phyloP scores from a whole-genome alignment of 2,797 vertebrate species.

The Otolemur crassicaudatus region DNA sequence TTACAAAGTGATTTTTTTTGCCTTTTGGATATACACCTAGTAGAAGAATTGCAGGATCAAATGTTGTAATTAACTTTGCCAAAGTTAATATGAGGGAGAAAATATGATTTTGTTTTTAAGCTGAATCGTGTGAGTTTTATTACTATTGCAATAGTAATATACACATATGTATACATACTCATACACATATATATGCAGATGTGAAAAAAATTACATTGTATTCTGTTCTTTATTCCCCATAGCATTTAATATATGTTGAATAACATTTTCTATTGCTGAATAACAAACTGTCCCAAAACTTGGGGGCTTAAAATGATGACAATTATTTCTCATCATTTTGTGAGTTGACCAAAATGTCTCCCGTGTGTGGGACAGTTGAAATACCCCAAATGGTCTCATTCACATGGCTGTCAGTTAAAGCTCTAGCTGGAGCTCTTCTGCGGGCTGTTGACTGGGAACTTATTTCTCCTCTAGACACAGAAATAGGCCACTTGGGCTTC shows the following conservation, averaged over 20 bases:
- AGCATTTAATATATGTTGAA: not conserved
- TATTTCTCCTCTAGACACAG: not conserved
- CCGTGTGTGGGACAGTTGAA: not conserved
- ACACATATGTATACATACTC: not conserved
- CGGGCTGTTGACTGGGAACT: too few species aligned
- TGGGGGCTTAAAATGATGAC: not conserved
- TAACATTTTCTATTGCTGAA: not conserved
- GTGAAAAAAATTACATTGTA: not conserved
- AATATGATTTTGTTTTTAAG: not conserved
- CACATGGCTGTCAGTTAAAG: accelerated
- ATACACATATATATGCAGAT: not conserved
- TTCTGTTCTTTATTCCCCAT: not conserved
- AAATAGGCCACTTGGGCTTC: not conserved
- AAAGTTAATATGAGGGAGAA: too few species aligned
- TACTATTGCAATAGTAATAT: not conserved
- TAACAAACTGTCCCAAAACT: not conserved
- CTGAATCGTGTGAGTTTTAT: not conserved
- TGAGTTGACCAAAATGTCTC: not conserved
- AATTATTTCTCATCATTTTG: not conserved
- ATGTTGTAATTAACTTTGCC: too few species aligned
- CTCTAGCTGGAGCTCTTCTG: too few species aligned
- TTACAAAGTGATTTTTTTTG: too few species aligned
- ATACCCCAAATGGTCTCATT: not conserved
- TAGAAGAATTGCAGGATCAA: too few species aligned
- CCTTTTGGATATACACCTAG: too few species aligned